Base-by-base conservation (phyloP, 2,888 invertebrate genomes). In the Bhutanitis thaidina region DNA sequence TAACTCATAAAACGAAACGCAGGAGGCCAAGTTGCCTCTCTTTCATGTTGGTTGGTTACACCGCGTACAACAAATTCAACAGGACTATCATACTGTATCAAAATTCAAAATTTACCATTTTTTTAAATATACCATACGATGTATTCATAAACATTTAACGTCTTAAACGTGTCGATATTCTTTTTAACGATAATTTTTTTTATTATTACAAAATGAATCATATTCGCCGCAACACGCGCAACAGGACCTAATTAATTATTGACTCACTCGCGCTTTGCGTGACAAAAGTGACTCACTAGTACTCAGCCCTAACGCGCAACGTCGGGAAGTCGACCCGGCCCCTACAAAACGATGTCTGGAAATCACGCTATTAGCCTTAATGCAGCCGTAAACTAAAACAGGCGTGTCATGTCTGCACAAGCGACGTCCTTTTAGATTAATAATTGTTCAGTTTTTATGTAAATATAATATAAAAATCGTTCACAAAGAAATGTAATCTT, bases 281-380 rank as follows among this genome's bases (percentile, higher is more conserved):
- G 61, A 58, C 58, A 16, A 14, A 25, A 16, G 48, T 62, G 60
- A 60, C 27, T 62, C 61, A 62, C 40, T 34, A 20, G n/a, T 9
- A 12, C 16, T 15, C 32, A 36, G 41, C 30, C 29, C 27, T 30
- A 29, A n/a, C 48, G 35, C 8, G 10, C 32, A 15, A 8, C 27
- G 3, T 16, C 8, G 12, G 7, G 40, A 16, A n/a, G 34, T 10
- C 14, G 14, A 37, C 30, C 32, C 34, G 13, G n/a, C 15, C 35
- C 16, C 15, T 1, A 13, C 32, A 29, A 10, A 25, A 20, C 38
- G 32, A 13, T 10, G 32, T 20, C 38, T 38, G 32, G 38, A 43
- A 49, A 49, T 43, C 49, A 43, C 37, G 38, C 14, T 27, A 50
- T 50, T 44, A 50, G 50, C 44, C 39, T 44, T 50, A 50, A 44